Evolutionary conservation across 2,113 vertebrate species (phyloP).

Genomic region (Agelaius phoeniceus): DNA sequence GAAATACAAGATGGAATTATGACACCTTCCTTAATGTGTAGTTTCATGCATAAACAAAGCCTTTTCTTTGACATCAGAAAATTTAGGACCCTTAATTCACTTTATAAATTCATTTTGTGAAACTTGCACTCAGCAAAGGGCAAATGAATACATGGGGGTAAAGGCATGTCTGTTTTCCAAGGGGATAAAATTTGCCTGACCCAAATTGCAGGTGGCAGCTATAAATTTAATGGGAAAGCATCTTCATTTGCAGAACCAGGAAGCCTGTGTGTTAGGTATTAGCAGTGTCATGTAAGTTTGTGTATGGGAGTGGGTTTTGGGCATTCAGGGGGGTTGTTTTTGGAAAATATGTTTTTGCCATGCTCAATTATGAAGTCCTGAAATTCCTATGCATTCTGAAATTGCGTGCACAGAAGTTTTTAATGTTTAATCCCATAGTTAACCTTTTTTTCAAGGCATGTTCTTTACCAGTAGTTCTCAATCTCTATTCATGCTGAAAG

Average conservation of each 20-base stretch:
- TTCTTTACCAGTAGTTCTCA: background rate
- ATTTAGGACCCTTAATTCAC: background rate
- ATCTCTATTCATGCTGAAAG: background rate
- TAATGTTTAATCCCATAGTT: background rate
- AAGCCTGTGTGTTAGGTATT: accelerated
- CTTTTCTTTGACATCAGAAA: background rate
- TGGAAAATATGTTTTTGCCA: accelerated
- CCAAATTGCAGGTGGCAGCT: background rate
- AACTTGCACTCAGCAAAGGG: background rate
- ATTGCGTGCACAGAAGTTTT: background rate
- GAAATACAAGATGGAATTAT: background rate
- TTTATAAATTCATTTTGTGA: background rate
- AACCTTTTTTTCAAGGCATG: background rate
- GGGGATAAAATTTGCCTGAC: background rate
- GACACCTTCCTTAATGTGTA: background rate
- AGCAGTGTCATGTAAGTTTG: background rate
- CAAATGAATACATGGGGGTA: accelerated
- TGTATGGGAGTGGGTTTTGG: accelerated
- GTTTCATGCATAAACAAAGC: background rate
- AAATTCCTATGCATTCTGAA: background rate
- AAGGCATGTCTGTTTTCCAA: background rate
- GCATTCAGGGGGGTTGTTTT: background rate
- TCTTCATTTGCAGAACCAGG: background rate
- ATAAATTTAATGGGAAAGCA: background rate
- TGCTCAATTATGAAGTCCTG: background rate